Evolutionary conservation across 2,797 vertebrate genomes (phyloP).

Genomic region (Crenichthys baileyi): DNA sequence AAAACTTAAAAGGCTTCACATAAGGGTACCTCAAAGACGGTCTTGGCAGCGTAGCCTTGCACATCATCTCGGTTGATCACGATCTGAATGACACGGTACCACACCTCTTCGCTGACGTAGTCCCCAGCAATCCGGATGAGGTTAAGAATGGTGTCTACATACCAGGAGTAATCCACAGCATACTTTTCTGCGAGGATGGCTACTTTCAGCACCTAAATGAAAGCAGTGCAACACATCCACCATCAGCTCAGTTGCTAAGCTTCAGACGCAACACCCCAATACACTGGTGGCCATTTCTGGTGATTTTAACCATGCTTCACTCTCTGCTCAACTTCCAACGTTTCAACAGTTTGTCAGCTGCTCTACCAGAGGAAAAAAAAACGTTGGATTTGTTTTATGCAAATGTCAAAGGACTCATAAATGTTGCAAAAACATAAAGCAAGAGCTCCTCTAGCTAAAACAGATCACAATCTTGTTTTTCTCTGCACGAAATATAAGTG

Average conservation of each 20-base stretch:
- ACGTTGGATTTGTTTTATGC: neutral
- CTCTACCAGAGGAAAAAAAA: neutral
- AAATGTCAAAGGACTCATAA: neutral
- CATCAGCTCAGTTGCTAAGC: neutral
- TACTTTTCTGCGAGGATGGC: slow-evolving; percentile 98
- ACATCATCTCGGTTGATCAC: slow-evolving; percentile 97
- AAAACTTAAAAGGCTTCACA: neutral
- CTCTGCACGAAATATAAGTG: neutral
- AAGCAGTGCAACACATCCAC: neutral
- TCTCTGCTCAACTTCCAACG: neutral
- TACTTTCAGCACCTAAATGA: slow-evolving; percentile 91
- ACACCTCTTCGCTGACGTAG: slow-evolving; percentile 97
- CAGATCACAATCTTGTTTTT: neutral
- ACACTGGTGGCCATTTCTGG: neutral
- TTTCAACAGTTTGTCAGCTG: neutral
- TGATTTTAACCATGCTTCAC: neutral
- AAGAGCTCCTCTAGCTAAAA: neutral
- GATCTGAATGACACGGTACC: slow-evolving; percentile 98
- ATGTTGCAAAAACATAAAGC: neutral
- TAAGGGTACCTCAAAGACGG: slow-evolving; percentile 90
- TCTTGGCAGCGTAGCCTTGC: slow-evolving; percentile 98
- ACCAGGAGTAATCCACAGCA: slow-evolving; percentile 98
- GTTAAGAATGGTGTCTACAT: slow-evolving; percentile 97
- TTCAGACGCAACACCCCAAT: neutral
- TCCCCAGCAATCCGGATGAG: slow-evolving; percentile 96